These are phyloP conservation scores for Leptinotarsa texana DNA, from an alignment of 1,140 invertebrate species.

Conservation along the genomic window DNA sequence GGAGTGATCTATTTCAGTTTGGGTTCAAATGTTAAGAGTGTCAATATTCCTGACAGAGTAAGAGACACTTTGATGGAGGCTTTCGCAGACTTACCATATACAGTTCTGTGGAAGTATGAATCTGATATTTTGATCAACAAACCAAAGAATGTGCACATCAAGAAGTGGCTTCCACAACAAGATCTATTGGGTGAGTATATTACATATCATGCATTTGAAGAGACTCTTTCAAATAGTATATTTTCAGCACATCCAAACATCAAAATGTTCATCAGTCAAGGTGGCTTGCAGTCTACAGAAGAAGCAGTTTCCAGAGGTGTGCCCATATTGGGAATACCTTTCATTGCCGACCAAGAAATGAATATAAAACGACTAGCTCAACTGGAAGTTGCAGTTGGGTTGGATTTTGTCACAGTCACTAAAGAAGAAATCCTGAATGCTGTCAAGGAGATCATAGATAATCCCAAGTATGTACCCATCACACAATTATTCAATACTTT, in stretches of 20 bases:
- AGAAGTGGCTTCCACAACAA: constrained; percentile 72
- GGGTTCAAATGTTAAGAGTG: constrained; percentile 57
- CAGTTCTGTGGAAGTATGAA: constrained; percentile 60
- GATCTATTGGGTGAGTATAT: constrained; percentile 65
- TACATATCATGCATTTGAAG: neutral
- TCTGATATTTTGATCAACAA: constrained; percentile 59
- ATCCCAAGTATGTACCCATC: constrained; percentile 29
- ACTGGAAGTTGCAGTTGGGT: constrained; percentile 42
- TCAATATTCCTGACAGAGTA: constrained; percentile 52
- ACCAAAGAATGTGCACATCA: constrained; percentile 65
- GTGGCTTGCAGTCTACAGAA: constrained; percentile 58
- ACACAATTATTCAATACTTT: too few relatives aligned
- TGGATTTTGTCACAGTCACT: constrained; percentile 39
- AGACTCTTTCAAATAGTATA: neutral
- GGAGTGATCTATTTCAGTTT: constrained; percentile 61
- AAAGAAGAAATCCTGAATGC: constrained; percentile 35
- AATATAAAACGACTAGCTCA: constrained; percentile 43
- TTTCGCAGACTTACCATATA: constrained; percentile 57
- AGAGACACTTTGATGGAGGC: constrained; percentile 54
- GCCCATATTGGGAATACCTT: constrained; percentile 59
- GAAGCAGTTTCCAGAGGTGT: constrained; percentile 58
- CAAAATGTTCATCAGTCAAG: constrained; percentile 58
- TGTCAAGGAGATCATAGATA: constrained; percentile 37
- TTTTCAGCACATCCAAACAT: constrained; percentile 54
- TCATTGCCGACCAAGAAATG: constrained; percentile 53